Evolutionary conservation across 92 coral and sea anemone species (phyloP), one percentile per base, ranked within the genome.

Genomic region (Phenganax marumi): DNA sequence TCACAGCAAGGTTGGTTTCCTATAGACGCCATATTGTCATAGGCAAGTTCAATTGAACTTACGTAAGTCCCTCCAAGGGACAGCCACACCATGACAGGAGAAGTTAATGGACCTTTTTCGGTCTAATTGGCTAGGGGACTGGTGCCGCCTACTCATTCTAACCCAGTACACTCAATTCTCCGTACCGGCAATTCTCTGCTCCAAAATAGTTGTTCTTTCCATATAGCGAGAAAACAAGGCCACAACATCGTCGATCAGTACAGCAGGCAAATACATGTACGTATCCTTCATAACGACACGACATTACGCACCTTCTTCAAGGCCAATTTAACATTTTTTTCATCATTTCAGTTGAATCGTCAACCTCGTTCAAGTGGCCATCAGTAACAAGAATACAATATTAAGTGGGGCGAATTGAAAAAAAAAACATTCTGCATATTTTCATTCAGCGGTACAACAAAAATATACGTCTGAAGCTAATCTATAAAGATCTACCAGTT

Each of bases 251-350:
- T 62, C 8, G 73, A 78, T 62, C 33, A 17, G 26, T 18, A 49
- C 24, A 46, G 73, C 61, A 78, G 73, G 49, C 83, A 78, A 78
- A 78, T 78, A 46, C 83, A 78, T 56, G 83, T 78, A 78, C 48
- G 48, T 68, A 25, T 51, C 16, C 21, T 46, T 72, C 3, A 18
- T 43, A 18, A 12, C 12, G 75, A 0, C 1, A 69, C 3, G 51
- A 19, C 21, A 0, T 52, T 22, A 25, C 0, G 21, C 70, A 63
- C 6, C 12, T 10, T 17, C 12, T 70, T 19, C n/a, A 43, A 33
- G 3, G 26, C 46, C 17, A 26, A 13, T 49, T 2, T 72, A 22
- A 72, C 55, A 49, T 46, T 49, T 70, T 6, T 68, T 25, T 12
- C 54, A 17, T 73, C 49, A 12, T 78, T 61, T 63, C 18, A 78